Evolutionary conservation across 2,888 invertebrate species (phyloP), one percentile per base, ranked within the genome.

Genomic region (Sinohyriopsis cumingii): DNA sequence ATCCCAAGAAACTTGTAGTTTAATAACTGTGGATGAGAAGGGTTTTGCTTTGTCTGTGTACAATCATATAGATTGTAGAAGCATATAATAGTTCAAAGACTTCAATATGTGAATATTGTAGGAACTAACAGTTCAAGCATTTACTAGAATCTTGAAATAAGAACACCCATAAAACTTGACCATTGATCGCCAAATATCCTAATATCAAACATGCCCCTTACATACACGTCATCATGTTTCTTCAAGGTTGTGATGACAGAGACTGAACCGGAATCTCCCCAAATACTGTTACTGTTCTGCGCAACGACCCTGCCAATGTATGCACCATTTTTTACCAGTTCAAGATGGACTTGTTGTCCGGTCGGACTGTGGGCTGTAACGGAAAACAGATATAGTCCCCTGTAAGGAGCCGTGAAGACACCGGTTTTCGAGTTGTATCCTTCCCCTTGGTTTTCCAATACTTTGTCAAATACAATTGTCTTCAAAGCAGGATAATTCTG

Each of bases 141-240:
- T 28, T 5, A 28, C 28, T 28, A 28, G 28, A 28, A 28, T 28
- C 28, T 28, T 28, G 28, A 28, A 28, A 28, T 56, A 56, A n/a
- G n/a, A n/a, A 63, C 59, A 15, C 66, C 66, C n/a, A 59, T n/a
- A 45, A 59, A 66, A n/a, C 59, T 57, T 7, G 22, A 59, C 24
- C 53, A 66, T 53, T 6, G 3, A 22, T 66, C 22, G 54, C 66
- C 66, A 25, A 59, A 54, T 12, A 66, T 22, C 2, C 53, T 2
- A 20, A 59, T 59, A 22, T 9, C 33, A 1, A 2, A 5, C 22
- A 59, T 18, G n/a, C 59, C 66, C 54, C 60, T n/a, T 25, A 59
- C 24, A 22, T 56, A 67, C 12, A 67, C 60, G 5, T 67, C 60
- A n/a, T 60, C 60, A 22, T 53, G 22, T 67, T 67, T 24, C 9